Percentiles rank a stretch among this genome's conserved stretches.
Conservation (phyloP, 1,140 invertebrate genomes). For the Parapsyche elsis region DNA sequence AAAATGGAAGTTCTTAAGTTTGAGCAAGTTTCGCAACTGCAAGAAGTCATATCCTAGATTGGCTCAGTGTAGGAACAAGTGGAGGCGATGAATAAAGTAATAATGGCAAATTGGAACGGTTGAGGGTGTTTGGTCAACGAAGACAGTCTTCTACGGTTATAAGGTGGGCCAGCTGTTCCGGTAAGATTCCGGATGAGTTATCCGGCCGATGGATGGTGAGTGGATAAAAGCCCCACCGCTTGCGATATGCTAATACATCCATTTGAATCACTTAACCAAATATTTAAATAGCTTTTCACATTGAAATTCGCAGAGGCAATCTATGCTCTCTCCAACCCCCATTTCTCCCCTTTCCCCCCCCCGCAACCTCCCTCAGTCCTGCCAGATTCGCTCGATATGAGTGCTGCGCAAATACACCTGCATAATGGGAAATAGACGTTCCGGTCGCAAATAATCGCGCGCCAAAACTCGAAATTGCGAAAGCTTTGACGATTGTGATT, state of each 20-base stretch:
- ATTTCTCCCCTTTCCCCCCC: background rate
- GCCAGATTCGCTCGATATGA: slow-evolving; percentile 40
- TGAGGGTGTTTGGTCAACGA: background rate
- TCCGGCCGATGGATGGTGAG: slow-evolving; percentile 35
- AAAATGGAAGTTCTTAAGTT: too few relatives aligned
- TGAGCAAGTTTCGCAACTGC: too few relatives aligned
- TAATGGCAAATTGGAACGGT: background rate
- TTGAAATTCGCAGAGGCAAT: slow-evolving; percentile 52
- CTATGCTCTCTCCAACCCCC: background rate
- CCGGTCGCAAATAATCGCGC: too few relatives aligned
- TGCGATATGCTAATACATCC: slow-evolving; percentile 57
- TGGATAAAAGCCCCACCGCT: slow-evolving; percentile 49
- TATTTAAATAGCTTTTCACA: slow-evolving; percentile 57
- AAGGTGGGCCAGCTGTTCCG: too few relatives aligned
- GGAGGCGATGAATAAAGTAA: background rate
- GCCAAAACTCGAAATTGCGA: too few relatives aligned
- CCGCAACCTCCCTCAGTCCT: background rate
- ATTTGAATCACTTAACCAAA: slow-evolving; percentile 57
- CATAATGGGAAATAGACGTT: slow-evolving; percentile 24
- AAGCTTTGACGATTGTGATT: too few relatives aligned
- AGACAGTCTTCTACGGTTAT: background rate
- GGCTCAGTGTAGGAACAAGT: too few relatives aligned
- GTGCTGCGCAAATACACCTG: slow-evolving; percentile 44
- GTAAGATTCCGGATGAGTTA: background rate
- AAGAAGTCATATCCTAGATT: too few relatives aligned